Evolutionary conservation across 2,797 vertebrate genomes (phyloP), one percentile per base, ranked within the genome.

Genomic region (Sylvilagus floridanus): DNA sequence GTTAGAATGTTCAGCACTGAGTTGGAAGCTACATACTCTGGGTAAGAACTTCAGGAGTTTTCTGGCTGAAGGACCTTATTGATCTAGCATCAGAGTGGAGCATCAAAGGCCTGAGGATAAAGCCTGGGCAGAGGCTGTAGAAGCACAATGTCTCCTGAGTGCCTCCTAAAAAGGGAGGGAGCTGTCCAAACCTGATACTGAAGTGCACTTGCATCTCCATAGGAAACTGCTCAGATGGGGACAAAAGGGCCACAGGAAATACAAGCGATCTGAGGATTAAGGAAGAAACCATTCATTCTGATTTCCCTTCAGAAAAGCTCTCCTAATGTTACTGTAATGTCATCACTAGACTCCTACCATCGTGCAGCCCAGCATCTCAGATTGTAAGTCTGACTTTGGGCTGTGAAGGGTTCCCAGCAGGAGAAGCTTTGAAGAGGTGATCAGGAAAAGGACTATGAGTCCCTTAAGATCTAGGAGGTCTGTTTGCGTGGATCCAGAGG

Each of bases 261-360:
- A 7, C 1, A 35, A 75, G 30, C 17, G 32, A 26, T 30, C 3
- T 24, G 77, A 8, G 21, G 12, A n/a, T 66, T 26, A 32, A 89
- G 11, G 5, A 54, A 26, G 42, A 86, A 17, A 47, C 0, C 0
- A 0, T 19, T 24, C 30, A 1, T 19, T 50, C 24, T 26, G 7
- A 14, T 50, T 32, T n/a, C 72, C 8, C 47, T 54, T 30, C 19
- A 21, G 54, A 13, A 21, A 35, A 63, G 17, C 4, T 76, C 26
- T 75, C 24, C 42, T 62, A 5, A 21, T 60, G 50, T 91, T 16
- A 47, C 37, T 19, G 5, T 7, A 30, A 4, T n/a, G 9, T 30
- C 54, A 14, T 30, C 65, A 8, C 24, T 79, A 68, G 79, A 37
- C 0, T 9, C 24, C 14, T 16, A 30, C 10, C 0, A 0, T 13